phyloP scores from a whole-genome alignment of 2,888 invertebrate species.

The Platycheirus albimanus region DNA sequence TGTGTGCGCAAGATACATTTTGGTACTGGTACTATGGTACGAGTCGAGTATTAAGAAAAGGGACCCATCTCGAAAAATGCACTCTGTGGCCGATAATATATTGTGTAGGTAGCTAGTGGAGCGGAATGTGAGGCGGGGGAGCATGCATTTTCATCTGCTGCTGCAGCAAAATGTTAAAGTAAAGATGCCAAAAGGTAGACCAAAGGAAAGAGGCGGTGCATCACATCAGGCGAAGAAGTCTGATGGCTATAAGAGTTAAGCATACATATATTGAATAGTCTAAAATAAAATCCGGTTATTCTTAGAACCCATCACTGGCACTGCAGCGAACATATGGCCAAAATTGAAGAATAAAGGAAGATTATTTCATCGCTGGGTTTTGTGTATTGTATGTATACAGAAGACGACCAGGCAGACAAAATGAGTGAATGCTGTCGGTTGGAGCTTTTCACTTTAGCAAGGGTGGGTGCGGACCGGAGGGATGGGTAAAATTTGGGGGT shows the following conservation, averaged over 20 bases:
- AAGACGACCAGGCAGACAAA: slow-evolving; percentile 27
- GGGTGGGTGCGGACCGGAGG: too few species aligned
- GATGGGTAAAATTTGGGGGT: background rate
- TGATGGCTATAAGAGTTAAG: slow-evolving; percentile 43
- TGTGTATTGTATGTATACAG: background rate
- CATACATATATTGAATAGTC: slow-evolving; percentile 58
- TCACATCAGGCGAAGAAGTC: slow-evolving; percentile 6
- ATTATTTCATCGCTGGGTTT: slow-evolving; percentile 18
- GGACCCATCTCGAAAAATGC: slow-evolving; percentile 28
- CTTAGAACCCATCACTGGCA: slow-evolving; percentile 46
- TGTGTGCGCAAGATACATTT: slow-evolving; percentile 56
- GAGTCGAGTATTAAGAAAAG: slow-evolving; percentile 20
- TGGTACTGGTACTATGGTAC: too few species aligned
- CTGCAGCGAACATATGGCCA: slow-evolving; percentile 65
- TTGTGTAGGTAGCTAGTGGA: background rate
- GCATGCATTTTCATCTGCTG: slow-evolving; percentile 29
- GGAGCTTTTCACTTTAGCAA: background rate
- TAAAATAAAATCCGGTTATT: slow-evolving; percentile 61
- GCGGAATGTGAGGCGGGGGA: slow-evolving; percentile 4
- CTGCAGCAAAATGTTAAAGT: slow-evolving; percentile 8
- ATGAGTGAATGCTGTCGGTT: slow-evolving; percentile 38
- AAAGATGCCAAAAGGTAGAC: background rate
- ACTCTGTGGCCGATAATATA: slow-evolving; percentile 5
- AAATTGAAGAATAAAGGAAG: slow-evolving; percentile 38
- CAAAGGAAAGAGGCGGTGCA: background rate